These are phyloP conservation scores for Hypotaenidia philippensis DNA, from an alignment of 2,797 vertebrate genomes.

Conservation along the genomic window DNA sequence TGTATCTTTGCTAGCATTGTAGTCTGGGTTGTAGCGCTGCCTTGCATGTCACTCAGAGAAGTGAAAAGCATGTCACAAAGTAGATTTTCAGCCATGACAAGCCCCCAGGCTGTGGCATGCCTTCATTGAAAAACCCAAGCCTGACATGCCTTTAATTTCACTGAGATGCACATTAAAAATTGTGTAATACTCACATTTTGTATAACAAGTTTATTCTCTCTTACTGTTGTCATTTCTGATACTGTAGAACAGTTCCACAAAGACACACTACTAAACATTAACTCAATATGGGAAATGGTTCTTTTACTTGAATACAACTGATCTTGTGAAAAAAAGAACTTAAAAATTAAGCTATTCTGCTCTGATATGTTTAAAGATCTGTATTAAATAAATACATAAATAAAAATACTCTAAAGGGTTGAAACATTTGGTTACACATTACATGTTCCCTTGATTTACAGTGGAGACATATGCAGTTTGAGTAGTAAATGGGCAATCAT, in stretches of 20 bases:
- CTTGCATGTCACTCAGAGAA: not conserved
- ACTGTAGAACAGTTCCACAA: not conserved
- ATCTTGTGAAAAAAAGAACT: not conserved
- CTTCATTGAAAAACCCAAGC: slow-evolving; percentile 16
- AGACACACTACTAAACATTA: not conserved
- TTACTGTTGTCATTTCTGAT: not conserved
- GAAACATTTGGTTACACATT: not conserved
- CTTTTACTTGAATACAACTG: not conserved
- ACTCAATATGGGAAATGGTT: not conserved
- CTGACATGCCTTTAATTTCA: slow-evolving; percentile 64
- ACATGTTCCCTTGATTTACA: not conserved
- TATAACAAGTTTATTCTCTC: not conserved
- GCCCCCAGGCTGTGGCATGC: slow-evolving; percentile 1
- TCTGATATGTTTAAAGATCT: not conserved
- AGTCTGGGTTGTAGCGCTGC: not conserved
- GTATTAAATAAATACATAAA: not conserved
- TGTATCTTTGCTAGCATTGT: not conserved
- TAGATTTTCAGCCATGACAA: slow-evolving; percentile 49
- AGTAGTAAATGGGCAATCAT: not conserved
- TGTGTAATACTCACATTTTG: slow-evolving; percentile 21
- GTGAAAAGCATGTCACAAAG: slow-evolving; percentile 48
- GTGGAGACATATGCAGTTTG: not conserved
- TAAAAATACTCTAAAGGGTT: not conserved
- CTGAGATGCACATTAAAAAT: slow-evolving; percentile 4
- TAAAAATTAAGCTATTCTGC: not conserved